Evolutionary conservation across 2,888 invertebrate species (phyloP), one percentile per base, ranked within the genome.

Genomic region (Ennomos erosarius): DNA sequence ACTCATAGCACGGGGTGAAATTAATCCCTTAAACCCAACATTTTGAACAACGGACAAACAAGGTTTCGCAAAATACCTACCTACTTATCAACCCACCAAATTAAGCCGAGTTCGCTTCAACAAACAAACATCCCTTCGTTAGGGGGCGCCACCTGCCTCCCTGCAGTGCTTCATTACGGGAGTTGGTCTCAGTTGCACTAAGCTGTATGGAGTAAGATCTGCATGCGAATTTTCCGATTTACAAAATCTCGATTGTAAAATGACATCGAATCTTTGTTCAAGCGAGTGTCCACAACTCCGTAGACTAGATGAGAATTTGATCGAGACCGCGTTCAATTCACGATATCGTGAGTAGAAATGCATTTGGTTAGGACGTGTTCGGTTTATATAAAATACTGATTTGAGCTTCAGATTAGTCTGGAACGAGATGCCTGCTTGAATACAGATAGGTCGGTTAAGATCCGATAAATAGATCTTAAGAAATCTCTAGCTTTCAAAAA

Each of bases 151-250:
- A 65, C 68, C 67, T 69, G 68, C 65, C 74, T 62, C 70, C 71
- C 68, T 78, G 79, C 77, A 79, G 64, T 71, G 69, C 70, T 72
- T 74, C 70, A 78, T 76, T 76, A 81, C 79, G 37, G 34, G 52
- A 62, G 61, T 61, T 62, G 72, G 73, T 75, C 75, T 73, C 74
- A 76, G 79, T 70, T 85, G 82, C 82, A 81, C 76, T 77, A 65
- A 68, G 76, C 79, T 69, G 70, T 74, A 45, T 55, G 46, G 60
- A 59, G 64, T 63, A 63, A 76, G 76, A 84, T 83, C 84, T 82
- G 89, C 89, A 90, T 90, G 82, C 86, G 82, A 90, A 90, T 90
- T 73, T 62, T 78, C 84, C 72, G 82, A 88, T 88, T 89, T 87
- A 75, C 78, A 64, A 82, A 82, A 85, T 82, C 82, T 75, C 81